A percentile compares a stretch with the other conserved stretches of the same genome.
phyloP scores from a whole-genome alignment of 2,797 vertebrate species.

The Lagodon rhomboides region DNA sequence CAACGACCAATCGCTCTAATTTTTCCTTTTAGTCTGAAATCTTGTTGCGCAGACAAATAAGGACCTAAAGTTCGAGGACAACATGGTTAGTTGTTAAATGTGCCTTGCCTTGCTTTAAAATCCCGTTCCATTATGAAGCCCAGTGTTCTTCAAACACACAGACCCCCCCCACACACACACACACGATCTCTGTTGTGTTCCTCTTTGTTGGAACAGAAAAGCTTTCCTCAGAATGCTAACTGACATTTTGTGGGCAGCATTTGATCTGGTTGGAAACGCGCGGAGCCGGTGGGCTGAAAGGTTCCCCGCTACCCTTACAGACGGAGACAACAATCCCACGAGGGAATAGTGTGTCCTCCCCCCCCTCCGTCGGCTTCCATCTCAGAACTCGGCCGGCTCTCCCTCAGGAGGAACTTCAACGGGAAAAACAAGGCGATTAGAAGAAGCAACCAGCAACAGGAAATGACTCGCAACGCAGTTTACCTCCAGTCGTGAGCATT shows the following conservation, averaged over 20 bases:
- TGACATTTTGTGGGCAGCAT: constrained; percentile 48
- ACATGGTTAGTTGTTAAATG: neutral
- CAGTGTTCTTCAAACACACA: constrained; percentile 16
- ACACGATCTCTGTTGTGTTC: constrained; percentile 5
- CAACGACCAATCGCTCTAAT: neutral
- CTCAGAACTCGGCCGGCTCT: constrained; percentile 60
- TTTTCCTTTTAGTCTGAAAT: neutral
- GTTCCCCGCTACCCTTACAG: constrained; percentile 46
- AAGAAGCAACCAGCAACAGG: constrained; percentile 50
- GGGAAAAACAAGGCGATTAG: constrained; percentile 75
- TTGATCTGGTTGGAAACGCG: constrained; percentile 53
- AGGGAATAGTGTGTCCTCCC: constrained; percentile 66
- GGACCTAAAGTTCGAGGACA: neutral
- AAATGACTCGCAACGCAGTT: constrained; percentile 67
- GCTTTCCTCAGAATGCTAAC: constrained; percentile 36
- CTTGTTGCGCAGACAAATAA: constrained; percentile 13
- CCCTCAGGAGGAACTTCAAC: constrained; percentile 69
- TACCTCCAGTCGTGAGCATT: constrained; percentile 60
- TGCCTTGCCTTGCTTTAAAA: constrained; percentile 9
- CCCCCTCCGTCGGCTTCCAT: constrained; percentile 59
- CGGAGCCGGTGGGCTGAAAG: constrained; percentile 61
- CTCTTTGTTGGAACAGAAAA: constrained; percentile 37
- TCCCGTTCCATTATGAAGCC: constrained; percentile 1
- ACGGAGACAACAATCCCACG: constrained; percentile 53
- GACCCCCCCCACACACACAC: no score